phyloP scores from a whole-genome alignment of 2,797 vertebrate genomes.

The Coregonus ussuriensis region DNA sequence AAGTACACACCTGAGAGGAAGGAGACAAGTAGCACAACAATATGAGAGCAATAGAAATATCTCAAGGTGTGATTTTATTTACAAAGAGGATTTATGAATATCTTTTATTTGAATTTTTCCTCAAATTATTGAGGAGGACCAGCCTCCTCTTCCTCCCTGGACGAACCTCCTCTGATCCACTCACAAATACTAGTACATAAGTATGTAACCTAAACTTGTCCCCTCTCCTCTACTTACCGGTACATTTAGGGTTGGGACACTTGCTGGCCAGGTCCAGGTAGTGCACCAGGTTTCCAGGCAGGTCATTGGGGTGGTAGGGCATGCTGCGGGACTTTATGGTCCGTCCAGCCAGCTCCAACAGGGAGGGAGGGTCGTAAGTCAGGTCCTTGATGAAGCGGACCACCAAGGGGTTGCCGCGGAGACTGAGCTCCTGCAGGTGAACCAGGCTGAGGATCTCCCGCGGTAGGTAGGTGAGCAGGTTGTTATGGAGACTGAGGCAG shows the following conservation, averaged over 20 bases:
- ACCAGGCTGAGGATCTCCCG: constrained; percentile 95
- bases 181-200: background rate
- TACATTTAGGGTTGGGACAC: constrained; percentile 97
- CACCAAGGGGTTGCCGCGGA: constrained; percentile 95
- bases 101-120: no score
- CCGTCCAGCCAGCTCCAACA: constrained; percentile 91
- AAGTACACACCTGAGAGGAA: constrained; percentile 91
- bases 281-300: constrained; percentile 84
- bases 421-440: constrained; percentile 93
- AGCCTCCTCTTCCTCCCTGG: no score
- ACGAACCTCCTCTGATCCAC: background rate
- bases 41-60: background rate
- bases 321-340: constrained; percentile 89
- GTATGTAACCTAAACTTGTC: background rate
- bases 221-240: constrained; percentile 75
- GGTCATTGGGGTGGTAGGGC: constrained; percentile 80
- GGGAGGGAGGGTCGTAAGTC: constrained; percentile 91
- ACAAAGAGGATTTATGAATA: no score
- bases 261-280: constrained; percentile 95
- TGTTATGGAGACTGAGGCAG: constrained; percentile 98
- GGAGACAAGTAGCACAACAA: constrained; percentile 4
- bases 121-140: no score
- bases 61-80: no score
- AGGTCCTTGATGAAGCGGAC: constrained; percentile 97
- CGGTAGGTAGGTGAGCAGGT: constrained; percentile 93